Percentiles rank a stretch among this genome's conserved stretches.
Conservation (phyloP, 2,888 invertebrate species). For the Mellilla xanthometata region DNA sequence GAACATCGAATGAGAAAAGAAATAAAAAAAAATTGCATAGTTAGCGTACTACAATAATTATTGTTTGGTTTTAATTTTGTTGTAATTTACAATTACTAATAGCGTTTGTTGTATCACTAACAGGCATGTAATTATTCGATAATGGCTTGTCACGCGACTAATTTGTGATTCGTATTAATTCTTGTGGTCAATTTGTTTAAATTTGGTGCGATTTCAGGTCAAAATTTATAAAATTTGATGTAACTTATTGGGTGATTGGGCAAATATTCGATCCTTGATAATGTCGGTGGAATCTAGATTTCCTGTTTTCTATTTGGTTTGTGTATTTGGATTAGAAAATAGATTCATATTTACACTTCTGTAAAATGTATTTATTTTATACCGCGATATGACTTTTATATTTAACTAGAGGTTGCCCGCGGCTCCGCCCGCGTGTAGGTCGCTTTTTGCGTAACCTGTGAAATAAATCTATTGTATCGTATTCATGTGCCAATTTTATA, state of each 20-base stretch:
- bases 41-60: neutral
- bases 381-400: too few relatives aligned
- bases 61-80: conserved; percentile 1
- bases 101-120: neutral
- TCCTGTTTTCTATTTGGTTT: conserved; percentile 50
- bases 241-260: too few relatives aligned
- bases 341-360: too few relatives aligned
- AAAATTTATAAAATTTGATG: too few relatives aligned
- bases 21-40: neutral
- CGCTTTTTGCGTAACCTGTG: too few relatives aligned
- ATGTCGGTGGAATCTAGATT: conserved; percentile 45
- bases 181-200: neutral
- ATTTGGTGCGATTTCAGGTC: conserved; percentile 3
- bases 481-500: too few relatives aligned
- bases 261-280: conserved; percentile 49
- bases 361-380: too few relatives aligned
- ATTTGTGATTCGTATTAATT: neutral
- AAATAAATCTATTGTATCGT: too few relatives aligned
- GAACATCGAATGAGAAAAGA: neutral
- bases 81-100: conserved; percentile 1
- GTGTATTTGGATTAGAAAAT: too few relatives aligned
- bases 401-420: too few relatives aligned
- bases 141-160: conserved; percentile 4
- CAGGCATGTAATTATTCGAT: conserved; percentile 5
- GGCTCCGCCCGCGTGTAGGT: too few relatives aligned